A percentile compares a stretch with the other conserved stretches of the same genome.
phyloP scores from a whole-genome alignment of 2,797 vertebrate species.

The Petrocephalus sullivani region DNA sequence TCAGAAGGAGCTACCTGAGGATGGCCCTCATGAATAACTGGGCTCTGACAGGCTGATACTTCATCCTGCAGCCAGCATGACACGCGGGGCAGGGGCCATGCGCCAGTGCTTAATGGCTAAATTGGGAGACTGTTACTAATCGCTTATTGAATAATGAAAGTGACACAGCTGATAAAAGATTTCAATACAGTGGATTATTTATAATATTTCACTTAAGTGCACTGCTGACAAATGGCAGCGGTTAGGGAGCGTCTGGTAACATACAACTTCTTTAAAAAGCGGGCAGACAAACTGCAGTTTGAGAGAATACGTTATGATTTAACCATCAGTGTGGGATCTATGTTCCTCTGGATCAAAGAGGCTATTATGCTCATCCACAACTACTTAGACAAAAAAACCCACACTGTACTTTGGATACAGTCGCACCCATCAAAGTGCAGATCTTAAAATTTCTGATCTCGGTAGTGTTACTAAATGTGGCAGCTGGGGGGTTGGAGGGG shows the following conservation, averaged over 20 bases:
- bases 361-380: too few species aligned
- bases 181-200: constrained; percentile 83
- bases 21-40: constrained; percentile 60
- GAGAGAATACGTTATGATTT: neutral
- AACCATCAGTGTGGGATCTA: neutral
- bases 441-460: neutral
- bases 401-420: constrained; percentile 1
- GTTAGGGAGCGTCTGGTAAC: constrained; percentile 54
- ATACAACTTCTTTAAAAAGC: constrained; percentile 34
- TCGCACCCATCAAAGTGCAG: neutral
- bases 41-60: constrained; percentile 60
- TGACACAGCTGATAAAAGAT: constrained; percentile 90
- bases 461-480: too few species aligned
- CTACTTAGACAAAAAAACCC: neutral
- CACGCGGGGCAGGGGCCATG: constrained; percentile 44
- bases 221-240: constrained; percentile 65
- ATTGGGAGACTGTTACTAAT: constrained; percentile 79
- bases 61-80: constrained; percentile 53
- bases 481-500: neutral
- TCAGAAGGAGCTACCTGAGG: constrained; percentile 40
- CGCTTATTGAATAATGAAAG: constrained; percentile 86
- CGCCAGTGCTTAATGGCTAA: constrained; percentile 70
- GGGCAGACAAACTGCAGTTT: neutral
- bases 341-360: neutral
- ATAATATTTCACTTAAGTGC: constrained; percentile 82